Evolutionary conservation across 53 echinoderm and acorn worm genomes (phyloP), one percentile per base, ranked within the genome.

Genomic region (Echinarachnius parma): DNA sequence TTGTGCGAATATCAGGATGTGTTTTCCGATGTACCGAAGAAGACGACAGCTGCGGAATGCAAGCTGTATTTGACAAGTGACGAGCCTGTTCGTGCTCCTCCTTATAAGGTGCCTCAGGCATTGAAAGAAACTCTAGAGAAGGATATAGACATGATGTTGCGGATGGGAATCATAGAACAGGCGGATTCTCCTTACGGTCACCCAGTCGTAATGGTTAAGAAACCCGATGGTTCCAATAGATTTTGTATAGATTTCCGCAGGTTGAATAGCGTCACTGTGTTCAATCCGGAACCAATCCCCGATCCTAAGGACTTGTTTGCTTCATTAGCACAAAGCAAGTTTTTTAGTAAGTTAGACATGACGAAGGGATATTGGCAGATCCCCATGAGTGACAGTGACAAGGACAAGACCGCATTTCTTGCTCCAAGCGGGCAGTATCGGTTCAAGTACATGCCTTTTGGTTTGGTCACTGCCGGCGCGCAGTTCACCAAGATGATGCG

Each of bases 381-480:
- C 21, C 83, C 67, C 16, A 79, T 88, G 71, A 34, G 77, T 23
- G 79, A 78, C 11, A 21, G 18, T 9, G 74, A 79, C 7, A 83
- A 83, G 45, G 75, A 78, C 57, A 78, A 83, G 29, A 79, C 83
- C 0, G 56, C 75, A 3, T 88, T 88, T 61, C 35, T 88, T 25
- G 83, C 83, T 2, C 79, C 74, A 27, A 42, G 35, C 0, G 83
- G 88, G 15, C 68, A 79, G 21, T 88, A 83, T 69, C 34, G 66
- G 61, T 89, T 89, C 31, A 62, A 67, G 31, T 66, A 64, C 4
- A 89, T 89, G 89, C 89, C 89, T 16, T 89, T 84, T 64, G 84
- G 89, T 31, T 26, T 89, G 26, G 89, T 89, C 0, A 89, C 77
- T 19, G 65, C 79, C 22, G 77, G 81, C 2, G 84, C 89, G 3